Evolutionary conservation across 2,888 invertebrate genomes (phyloP).

Genomic region (Mystacides longicornis): DNA sequence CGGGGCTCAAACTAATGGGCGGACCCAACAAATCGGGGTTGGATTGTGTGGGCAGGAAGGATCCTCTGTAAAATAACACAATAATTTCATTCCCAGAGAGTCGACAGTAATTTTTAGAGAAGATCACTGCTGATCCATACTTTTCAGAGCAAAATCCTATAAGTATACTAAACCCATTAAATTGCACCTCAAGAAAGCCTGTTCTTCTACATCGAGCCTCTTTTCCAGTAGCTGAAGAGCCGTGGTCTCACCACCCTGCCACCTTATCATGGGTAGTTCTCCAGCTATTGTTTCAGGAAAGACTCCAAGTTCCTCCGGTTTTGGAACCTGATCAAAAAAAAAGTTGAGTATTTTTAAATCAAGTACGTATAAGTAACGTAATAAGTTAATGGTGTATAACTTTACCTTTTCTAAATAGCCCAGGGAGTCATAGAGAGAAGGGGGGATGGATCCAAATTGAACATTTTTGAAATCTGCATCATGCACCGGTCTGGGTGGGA

Average conservation of each 20-base stretch:
- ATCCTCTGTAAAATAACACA: conserved; percentile 40
- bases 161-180: too few relatives aligned
- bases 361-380: neutral
- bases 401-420: conserved; percentile 43
- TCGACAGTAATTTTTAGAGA: too few relatives aligned
- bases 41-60: conserved; percentile 61
- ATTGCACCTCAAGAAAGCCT: conserved; percentile 36
- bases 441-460: conserved; percentile 42
- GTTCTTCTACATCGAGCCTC: conserved; percentile 50
- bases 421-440: conserved; percentile 41
- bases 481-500: conserved; percentile 50
- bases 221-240: conserved; percentile 52
- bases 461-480: conserved; percentile 41
- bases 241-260: conserved; percentile 60
- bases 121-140: too few relatives aligned
- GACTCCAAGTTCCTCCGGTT: conserved; percentile 51
- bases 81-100: too few relatives aligned
- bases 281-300: conserved; percentile 39
- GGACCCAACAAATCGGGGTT: conserved; percentile 59
- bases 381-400: too few relatives aligned
- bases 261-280: conserved; percentile 46
- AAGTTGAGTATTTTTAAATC: neutral
- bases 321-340: conserved; percentile 38
- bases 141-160: too few relatives aligned
- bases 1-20: conserved; percentile 62